A percentile compares a stretch with the other conserved stretches of the same genome.
Evolutionary conservation across 2,888 invertebrate species (phyloP).

Genomic region (Laspeyria flexula): DNA sequence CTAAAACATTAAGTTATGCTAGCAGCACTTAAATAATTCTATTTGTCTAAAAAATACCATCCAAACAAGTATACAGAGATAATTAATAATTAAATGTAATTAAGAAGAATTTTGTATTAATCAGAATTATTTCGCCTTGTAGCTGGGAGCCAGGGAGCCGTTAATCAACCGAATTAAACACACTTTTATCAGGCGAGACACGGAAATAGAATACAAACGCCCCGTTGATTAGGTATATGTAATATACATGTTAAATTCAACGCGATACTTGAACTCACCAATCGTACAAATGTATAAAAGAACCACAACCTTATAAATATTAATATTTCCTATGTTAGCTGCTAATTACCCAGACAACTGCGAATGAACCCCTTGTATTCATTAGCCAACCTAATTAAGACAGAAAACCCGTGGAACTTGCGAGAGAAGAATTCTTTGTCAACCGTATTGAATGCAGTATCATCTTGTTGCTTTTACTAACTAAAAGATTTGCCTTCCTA

Average conservation of each 20-base stretch:
- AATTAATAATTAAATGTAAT: constrained; percentile 16
- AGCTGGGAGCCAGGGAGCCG: constrained; percentile 1
- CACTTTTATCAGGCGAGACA: constrained; percentile 20
- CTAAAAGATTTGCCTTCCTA: constrained; percentile 33
- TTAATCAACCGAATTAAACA: constrained; percentile 30
- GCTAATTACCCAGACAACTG: constrained; percentile 81
- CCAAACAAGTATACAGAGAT: not conserved
- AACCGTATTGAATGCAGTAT: constrained; percentile 40
- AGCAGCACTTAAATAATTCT: not conserved
- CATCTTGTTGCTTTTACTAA: constrained; percentile 33
- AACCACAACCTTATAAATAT: constrained; percentile 77
- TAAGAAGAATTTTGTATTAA: constrained; percentile 6
- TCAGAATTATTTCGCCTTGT: constrained; percentile 19
- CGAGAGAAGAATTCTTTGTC: constrained; percentile 60
- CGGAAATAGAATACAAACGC: constrained; percentile 36
- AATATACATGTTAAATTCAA: constrained; percentile 72
- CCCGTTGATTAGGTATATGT: constrained; percentile 46
- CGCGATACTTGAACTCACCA: constrained; percentile 51
- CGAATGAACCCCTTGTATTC: constrained; percentile 75
- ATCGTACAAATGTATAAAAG: constrained; percentile 60
- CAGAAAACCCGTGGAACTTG: constrained; percentile 66
- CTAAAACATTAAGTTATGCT: too few species aligned
- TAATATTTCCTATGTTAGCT: constrained; percentile 80
- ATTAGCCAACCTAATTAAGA: constrained; percentile 79
- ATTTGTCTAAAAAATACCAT: not conserved